Evolutionary conservation across 2,888 invertebrate genomes (phyloP).

Genomic region (Automeris io): DNA sequence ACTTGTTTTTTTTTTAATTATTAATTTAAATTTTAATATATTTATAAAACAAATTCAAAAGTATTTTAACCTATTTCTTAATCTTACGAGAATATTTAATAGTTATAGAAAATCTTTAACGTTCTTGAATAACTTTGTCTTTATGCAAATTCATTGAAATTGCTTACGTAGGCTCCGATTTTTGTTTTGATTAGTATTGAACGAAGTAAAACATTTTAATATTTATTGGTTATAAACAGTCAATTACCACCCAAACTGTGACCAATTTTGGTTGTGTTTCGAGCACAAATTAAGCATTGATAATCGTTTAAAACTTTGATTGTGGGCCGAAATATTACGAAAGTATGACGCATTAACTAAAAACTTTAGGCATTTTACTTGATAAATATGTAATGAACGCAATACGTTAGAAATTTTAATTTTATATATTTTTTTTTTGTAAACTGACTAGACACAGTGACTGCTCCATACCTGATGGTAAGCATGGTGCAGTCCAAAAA

Average conservation of each 20-base stretch:
- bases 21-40: too few species aligned
- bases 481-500: too few species aligned
- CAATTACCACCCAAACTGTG: slow-evolving; percentile 24
- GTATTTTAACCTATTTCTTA: background rate
- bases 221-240: slow-evolving; percentile 16
- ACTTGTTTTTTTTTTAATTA: too few species aligned
- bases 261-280: slow-evolving; percentile 17
- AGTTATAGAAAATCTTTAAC: background rate
- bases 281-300: slow-evolving; percentile 10
- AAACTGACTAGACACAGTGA: too few species aligned
- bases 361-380: slow-evolving; percentile 16
- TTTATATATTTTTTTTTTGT: too few species aligned
- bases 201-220: slow-evolving; percentile 5
- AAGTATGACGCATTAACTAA: slow-evolving; percentile 8
- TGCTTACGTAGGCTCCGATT: slow-evolving; percentile 2
- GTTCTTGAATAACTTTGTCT: background rate
- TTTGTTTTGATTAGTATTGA: background rate
- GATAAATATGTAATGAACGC: slow-evolving; percentile 3
- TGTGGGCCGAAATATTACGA: slow-evolving; percentile 12
- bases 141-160: slow-evolving; percentile 5
- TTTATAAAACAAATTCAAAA: too few species aligned
- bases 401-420: too few species aligned
- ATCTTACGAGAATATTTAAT: background rate
- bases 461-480: too few species aligned
- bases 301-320: slow-evolving; percentile 22